Percentiles rank a stretch among this genome's conserved stretches.
Conservation (phyloP, 2,113 vertebrate genomes). For the Microcebus tavaratra region DNA sequence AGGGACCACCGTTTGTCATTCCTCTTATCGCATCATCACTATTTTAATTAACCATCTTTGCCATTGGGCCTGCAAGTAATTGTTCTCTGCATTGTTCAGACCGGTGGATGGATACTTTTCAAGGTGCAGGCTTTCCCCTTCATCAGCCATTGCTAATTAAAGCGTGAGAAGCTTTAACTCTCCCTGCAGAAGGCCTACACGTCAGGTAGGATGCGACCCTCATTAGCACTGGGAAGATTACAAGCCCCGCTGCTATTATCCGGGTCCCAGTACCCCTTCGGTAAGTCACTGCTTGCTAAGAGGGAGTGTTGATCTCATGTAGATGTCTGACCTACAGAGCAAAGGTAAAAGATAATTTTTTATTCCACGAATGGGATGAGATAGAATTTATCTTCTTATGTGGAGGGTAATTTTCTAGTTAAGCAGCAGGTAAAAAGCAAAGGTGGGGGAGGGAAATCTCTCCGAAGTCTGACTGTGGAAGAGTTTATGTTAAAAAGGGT, state of each 20-base stretch:
- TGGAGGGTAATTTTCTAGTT: conserved; percentile 48
- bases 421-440: conserved; percentile 51
- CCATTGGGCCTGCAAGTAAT: conserved; percentile 50
- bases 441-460: background rate
- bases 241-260: conserved; percentile 37
- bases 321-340: conserved; percentile 47
- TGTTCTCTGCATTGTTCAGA: conserved; percentile 26
- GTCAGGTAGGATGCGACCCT: conserved; percentile 60
- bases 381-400: conserved; percentile 16
- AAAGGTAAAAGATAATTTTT: conserved; percentile 57
- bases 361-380: conserved; percentile 18
- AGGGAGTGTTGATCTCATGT: conserved; percentile 15
- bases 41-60: conserved; percentile 74
- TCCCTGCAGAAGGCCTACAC: background rate
- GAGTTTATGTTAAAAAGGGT: background rate
- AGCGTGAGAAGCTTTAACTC: conserved; percentile 3
- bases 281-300: conserved; percentile 52
- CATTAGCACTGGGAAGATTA: conserved; percentile 64
- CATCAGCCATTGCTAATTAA: conserved; percentile 58
- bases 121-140: conserved; percentile 10
- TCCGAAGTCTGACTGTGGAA: conserved; percentile 1
- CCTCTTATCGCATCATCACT: conserved; percentile 36
- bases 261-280: background rate
- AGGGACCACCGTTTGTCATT: conserved; percentile 35
- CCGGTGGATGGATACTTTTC: background rate